Conservation (phyloP, 2,113 vertebrate species). For the Natator depressus region DNA sequence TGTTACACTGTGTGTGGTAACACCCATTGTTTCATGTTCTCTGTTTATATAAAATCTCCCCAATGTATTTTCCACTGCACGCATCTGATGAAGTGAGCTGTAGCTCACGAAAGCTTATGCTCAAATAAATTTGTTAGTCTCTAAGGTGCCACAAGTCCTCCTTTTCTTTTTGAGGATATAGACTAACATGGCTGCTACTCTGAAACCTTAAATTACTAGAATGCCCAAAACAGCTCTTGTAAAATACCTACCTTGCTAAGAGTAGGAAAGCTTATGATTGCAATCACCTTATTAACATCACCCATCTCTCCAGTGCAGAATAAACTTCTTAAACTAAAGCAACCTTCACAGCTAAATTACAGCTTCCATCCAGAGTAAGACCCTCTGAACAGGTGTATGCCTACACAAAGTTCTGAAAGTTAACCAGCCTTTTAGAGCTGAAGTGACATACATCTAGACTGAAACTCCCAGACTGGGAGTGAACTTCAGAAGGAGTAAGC, state of each 20-base stretch:
- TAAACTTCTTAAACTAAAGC: not conserved
- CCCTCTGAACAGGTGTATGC: not conserved
- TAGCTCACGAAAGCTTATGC: no score
- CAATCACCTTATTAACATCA: not conserved
- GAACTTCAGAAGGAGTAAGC: fast-evolving
- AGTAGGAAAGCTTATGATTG: not conserved
- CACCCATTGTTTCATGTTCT: no score
- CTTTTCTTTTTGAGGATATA: no score
- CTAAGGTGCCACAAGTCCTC: no score
- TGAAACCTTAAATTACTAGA: not conserved
- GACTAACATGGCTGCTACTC: no score
- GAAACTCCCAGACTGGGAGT: not conserved
- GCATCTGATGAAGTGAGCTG: no score
- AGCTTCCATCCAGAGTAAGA: not conserved
- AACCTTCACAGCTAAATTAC: not conserved
- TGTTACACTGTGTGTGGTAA: no score
- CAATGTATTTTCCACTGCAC: no score
- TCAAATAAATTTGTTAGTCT: no score
- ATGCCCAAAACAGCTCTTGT: not conserved
- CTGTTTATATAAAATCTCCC: no score
- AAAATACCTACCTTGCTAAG: not conserved
- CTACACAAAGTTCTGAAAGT: not conserved
- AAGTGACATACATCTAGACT: not conserved
- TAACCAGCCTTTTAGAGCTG: not conserved
- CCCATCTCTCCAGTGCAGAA: not conserved